Base-by-base conservation (phyloP, 2,888 invertebrate genomes). In the Drosophila mayaguana region DNA sequence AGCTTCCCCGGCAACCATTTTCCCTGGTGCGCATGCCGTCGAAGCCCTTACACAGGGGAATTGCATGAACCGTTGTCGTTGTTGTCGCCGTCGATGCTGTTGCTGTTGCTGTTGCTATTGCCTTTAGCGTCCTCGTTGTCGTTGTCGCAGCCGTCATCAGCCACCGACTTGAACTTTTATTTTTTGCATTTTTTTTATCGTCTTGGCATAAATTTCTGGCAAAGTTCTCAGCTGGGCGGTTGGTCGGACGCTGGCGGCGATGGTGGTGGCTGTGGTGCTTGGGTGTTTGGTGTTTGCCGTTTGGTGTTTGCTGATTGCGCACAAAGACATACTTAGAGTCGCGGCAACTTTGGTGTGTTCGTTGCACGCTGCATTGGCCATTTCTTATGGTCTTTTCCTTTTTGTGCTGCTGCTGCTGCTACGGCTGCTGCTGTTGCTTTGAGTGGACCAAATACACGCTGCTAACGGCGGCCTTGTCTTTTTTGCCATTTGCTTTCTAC, bases 1-100 rank as follows among this genome's bases (percentile, higher is more conserved):
- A 36, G 64, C 78, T 90, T 89, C 90, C 89, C 88, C 86, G 86
- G 83, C 83, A 83, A 83, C 89, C 89, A 90, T 91, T 90, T 88
- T 59, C 9, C 54, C 54, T 67, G 63, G 7, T 72, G 90, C 89
- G 90, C 89, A 85, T 89, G 90, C 69, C 70, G 61, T n/a, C 42
- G 14, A 62, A 63, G 63, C 54, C 60, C 54, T 56, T 57, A 36
- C 60, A 72, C 63, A 73, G 87, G 84, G 85, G 80, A 90, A 80
- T 63, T 76, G 63, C 63, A 48, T 56, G 56, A 34, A 16, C 34
- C 32, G 45, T 38, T 38, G 48, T 18, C 45, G 55, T 54, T 22
- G 46, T 50, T 34, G 55, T 60, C 32, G 56, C 36, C 25, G 48
- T 28, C 1, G 46, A 0, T 16, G 46, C 2, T 8, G 22, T 45